Percentiles rank a stretch among this genome's conserved stretches.
These are phyloP conservation scores for Salpingus planirostris DNA, from an alignment of 2,888 invertebrate genomes.

Conservation along the genomic window DNA sequence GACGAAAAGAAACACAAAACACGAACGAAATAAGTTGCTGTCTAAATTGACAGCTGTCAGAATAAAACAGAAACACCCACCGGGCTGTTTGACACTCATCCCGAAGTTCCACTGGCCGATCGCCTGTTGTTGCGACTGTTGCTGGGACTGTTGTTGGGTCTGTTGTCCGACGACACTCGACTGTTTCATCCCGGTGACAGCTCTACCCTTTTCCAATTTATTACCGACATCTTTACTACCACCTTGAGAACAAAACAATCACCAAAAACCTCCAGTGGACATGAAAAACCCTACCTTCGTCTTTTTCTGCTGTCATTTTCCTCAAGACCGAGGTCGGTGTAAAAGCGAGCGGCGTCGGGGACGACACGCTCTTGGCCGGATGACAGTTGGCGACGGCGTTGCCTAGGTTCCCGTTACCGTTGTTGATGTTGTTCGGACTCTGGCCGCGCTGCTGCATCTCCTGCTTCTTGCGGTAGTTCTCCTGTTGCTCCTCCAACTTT, in stretches of 20 bases:
- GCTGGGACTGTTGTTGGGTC: constrained; percentile 25
- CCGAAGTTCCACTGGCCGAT: constrained; percentile 25
- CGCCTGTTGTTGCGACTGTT: constrained; percentile 26
- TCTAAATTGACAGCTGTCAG: no score
- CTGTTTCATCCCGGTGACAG: constrained; percentile 36
- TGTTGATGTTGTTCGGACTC: constrained; percentile 22
- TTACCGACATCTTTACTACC: not conserved
- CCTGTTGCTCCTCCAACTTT: constrained; percentile 80
- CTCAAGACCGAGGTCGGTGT: constrained; percentile 90
- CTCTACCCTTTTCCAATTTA: constrained; percentile 25
- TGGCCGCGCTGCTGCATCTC: constrained; percentile 43
- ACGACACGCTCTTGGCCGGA: constrained; percentile 46
- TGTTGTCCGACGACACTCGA: constrained; percentile 6
- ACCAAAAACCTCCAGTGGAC: no score
- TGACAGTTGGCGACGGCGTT: constrained; percentile 18
- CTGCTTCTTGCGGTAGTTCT: constrained; percentile 74
- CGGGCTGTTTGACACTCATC: constrained; percentile 20
- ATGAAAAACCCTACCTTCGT: constrained; percentile 52
- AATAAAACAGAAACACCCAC: no score
- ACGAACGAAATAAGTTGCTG: no score
- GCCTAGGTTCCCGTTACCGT: constrained; percentile 15
- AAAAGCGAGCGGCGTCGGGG: constrained; percentile 71
- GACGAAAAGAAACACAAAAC: no score
- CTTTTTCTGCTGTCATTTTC: constrained; percentile 90
- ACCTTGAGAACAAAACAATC: not conserved